Base-by-base conservation (phyloP, 2,797 vertebrate species). In the Chloroceryle amazona region DNA sequence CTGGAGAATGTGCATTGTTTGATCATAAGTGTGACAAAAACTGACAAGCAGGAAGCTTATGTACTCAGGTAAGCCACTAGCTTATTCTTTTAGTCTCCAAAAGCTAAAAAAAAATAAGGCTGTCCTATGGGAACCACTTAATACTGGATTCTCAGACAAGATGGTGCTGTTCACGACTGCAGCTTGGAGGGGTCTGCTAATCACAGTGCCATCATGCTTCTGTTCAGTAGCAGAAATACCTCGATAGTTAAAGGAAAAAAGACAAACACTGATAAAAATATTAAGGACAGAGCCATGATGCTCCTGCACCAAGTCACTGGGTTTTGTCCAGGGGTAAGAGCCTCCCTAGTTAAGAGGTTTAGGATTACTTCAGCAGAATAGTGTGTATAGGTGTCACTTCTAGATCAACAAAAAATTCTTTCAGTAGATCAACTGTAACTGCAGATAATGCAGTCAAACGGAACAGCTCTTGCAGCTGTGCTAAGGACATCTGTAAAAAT, bases 1-100 rank as follows among this genome's bases (percentile, higher is more conserved):
- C 98, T 99, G 99, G 99, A 99, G 99, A 99, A 99, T 99, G 99
- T 99, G 99, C 99, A 99, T 98, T 99, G 99, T 99, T 99, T 99
- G 98, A 99, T 99, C 98, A 99, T 99, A 98, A 99, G 99, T 99
- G 99, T 99, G 99, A 99, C 99, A 99, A 99, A 99, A 99, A 99
- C 99, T 98, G 99, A 99, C 99, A 99, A 99, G 99, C 99, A 99
- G 99, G 99, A 99, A 99, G 99, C 99, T 99, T 99, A 99, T 99
- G 99, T 99, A 99, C 99, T 99, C 99, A 99, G 99, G 99, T 99
- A 97, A 99, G 99, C 97, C 52, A 25, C 13, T 73, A 23, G 18
- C 5, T 78, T 37, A 13, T 54, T 72, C 14, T 72, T 78, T 31
- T 8, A 46, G 41, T 18, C 18, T 44, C 6, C 4, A 21, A 13